These are phyloP conservation scores for Poeciliopsis gracilis DNA, from an alignment of 2,797 vertebrate species.

Conservation along the genomic window DNA sequence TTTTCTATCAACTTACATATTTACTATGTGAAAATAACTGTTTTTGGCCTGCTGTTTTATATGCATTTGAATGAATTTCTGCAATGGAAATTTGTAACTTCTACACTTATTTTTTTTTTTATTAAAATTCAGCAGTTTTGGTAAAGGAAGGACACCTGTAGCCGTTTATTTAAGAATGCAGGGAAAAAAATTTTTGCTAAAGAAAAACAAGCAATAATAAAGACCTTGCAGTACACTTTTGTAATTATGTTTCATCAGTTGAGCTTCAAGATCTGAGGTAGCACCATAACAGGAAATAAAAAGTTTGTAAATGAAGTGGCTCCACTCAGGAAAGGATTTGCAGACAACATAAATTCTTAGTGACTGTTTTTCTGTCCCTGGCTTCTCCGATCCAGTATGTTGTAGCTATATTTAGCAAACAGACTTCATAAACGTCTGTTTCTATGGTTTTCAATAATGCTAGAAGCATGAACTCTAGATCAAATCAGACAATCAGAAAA, in stretches of 20 bases:
- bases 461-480: conserved; percentile 44
- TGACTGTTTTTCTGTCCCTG: conserved; percentile 50
- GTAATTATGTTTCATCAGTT: conserved; percentile 5
- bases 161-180: not conserved
- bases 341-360: conserved; percentile 23
- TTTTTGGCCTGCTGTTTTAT: not conserved
- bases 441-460: conserved; percentile 57
- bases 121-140: not conserved
- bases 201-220: not conserved
- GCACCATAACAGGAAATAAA: conserved; percentile 25
- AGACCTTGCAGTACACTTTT: conserved; percentile 2
- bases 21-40: not conserved
- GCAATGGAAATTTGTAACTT: not conserved
- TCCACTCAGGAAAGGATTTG: conserved; percentile 27
- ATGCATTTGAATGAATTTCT: not conserved
- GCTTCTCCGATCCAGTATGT: conserved; percentile 42
- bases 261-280: conserved; percentile 40
- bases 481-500: conserved; percentile 62
- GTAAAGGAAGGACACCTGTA: not conserved
- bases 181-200: not conserved
- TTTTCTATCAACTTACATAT: not conserved
- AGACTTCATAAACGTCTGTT: conserved; percentile 45
- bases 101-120: not conserved
- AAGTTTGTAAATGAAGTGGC: conserved; percentile 21
- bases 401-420: conserved; percentile 44